These are phyloP conservation scores for Tetraneura akinire DNA, from an alignment of 1,140 invertebrate species.

Conservation along the genomic window DNA sequence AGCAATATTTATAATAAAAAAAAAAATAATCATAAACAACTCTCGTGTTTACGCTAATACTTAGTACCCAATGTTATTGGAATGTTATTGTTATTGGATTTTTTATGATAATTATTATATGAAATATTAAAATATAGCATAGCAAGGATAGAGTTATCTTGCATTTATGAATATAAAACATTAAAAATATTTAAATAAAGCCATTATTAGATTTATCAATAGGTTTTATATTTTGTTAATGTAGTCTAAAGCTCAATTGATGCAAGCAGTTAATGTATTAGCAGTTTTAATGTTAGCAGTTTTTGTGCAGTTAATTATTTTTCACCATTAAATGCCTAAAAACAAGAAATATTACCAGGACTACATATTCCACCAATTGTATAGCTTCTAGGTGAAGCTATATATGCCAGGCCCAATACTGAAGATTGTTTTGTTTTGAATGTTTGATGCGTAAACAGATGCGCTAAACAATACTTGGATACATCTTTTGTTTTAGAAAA, in stretches of 20 bases:
- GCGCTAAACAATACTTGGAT: slow-evolving; percentile 61
- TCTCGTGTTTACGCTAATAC: no score
- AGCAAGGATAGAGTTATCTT: no score
- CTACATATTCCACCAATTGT: slow-evolving; percentile 63
- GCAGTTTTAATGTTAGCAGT: no score
- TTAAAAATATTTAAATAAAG: no score
- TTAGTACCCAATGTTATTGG: no score
- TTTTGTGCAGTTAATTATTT: not conserved
- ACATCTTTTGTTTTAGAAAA: slow-evolving; percentile 59
- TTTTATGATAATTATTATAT: no score
- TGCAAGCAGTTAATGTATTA: not conserved
- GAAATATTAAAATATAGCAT: no score
- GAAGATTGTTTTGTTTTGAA: slow-evolving; percentile 59
- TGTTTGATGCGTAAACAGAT: slow-evolving; percentile 64
- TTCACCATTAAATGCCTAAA: not conserved
- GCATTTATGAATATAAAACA: no score
- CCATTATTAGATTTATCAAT: not conserved
- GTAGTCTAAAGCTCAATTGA: not conserved
- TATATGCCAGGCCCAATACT: slow-evolving; percentile 63
- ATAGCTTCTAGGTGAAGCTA: slow-evolving; percentile 60
- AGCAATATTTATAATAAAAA: no score
- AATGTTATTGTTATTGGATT: no score
- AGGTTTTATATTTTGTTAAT: not conserved
- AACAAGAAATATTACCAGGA: slow-evolving; percentile 58
- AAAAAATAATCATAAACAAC: no score